Conservation (phyloP, 1,140 invertebrate species). For the Laupala kohalensis region DNA sequence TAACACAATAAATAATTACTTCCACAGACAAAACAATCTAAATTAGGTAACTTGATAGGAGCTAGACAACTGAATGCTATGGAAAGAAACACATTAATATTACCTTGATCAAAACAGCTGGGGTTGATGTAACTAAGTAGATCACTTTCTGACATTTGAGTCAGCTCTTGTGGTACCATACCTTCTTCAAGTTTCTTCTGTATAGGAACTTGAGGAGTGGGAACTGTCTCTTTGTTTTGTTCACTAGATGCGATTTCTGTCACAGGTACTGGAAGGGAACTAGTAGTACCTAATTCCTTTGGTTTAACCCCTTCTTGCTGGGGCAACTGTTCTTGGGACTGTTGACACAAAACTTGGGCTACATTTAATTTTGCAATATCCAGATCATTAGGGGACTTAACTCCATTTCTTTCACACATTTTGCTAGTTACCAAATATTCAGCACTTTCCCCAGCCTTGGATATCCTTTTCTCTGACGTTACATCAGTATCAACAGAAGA, state of each 20-base stretch:
- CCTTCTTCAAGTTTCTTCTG: constrained; percentile 22
- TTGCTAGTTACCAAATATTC: no score
- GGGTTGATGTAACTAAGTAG: constrained; percentile 74
- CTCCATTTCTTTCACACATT: no score
- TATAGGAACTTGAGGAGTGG: not conserved
- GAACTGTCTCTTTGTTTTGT: not conserved
- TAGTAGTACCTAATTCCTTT: not conserved
- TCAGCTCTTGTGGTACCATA: constrained; percentile 53
- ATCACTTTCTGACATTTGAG: constrained; percentile 70
- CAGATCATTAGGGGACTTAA: no score
- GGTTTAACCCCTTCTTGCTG: not conserved
- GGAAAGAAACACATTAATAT: no score
- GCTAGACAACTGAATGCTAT: not conserved
- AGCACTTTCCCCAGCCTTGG: no score
- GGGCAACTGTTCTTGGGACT: not conserved
- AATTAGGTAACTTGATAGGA: not conserved
- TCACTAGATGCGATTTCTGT: not conserved
- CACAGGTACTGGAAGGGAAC: not conserved
- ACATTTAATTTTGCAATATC: not conserved
- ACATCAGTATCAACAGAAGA: no score
- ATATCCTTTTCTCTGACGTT: no score
- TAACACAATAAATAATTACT: no score
- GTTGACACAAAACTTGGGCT: not conserved
- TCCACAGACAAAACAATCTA: not conserved
- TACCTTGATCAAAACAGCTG: constrained; percentile 68